Conservation (phyloP, 2,797 vertebrate genomes). For the Anguilla anguilla region DNA sequence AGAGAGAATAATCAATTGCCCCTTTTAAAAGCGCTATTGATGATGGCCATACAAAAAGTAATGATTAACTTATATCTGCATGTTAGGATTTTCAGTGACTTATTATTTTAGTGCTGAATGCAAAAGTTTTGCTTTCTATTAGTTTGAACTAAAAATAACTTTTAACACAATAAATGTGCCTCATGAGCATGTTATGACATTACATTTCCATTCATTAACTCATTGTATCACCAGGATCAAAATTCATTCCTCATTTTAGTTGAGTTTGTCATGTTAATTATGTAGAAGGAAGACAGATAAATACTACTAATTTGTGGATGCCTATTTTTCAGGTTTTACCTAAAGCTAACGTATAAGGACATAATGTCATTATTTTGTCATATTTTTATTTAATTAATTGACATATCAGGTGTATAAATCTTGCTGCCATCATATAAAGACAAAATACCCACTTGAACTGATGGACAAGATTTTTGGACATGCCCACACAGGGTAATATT, state of each 20-base stretch:
- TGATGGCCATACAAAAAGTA: constrained; percentile 51
- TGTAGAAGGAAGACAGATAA: not conserved
- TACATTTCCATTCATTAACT: constrained; percentile 53
- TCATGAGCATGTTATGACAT: constrained; percentile 28
- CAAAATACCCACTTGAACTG: not conserved
- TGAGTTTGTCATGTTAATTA: not conserved
- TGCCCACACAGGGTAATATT: not conserved
- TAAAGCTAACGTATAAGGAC: not conserved
- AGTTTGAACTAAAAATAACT: constrained; percentile 49
- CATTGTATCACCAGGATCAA: not conserved
- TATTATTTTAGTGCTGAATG: not conserved
- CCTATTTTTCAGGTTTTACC: not conserved
- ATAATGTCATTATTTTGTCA: not conserved
- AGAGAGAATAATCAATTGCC: not conserved
- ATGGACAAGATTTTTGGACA: not conserved
- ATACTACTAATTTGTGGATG: not conserved
- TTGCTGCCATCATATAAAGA: not conserved
- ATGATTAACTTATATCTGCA: constrained; percentile 52
- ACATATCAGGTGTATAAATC: not conserved
- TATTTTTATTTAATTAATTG: not conserved
- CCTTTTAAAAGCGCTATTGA: not conserved
- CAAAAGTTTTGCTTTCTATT: constrained; percentile 32
- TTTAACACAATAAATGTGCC: too few species aligned
- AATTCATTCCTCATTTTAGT: not conserved
- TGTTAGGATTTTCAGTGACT: constrained; percentile 34